Base-by-base conservation (phyloP, 1,140 invertebrate species). In the Diploscapter pachys region DNA sequence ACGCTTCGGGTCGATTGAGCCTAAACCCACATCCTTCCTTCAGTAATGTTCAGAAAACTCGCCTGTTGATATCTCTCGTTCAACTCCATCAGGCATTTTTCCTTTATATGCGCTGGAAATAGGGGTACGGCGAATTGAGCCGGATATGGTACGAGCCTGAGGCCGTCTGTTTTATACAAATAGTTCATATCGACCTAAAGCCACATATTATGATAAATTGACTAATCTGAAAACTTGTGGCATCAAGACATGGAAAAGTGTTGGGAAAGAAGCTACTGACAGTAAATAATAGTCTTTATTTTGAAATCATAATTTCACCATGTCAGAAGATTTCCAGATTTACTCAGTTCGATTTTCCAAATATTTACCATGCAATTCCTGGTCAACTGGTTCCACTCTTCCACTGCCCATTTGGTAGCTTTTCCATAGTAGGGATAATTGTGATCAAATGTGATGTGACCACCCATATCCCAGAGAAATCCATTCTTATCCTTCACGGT, bases 391-490 rank as follows among this genome's bases (percentile, higher is more conserved):
- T 85, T 85, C 83, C 83, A 85, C 49, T 85, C 83, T n/a, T 85
- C 81, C 11, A 85, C 79, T 53, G 83, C 83, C 83, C 80, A 80
- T 70, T 82, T 80, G 63, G 84, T 85, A 8, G 83, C 83, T 57
- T 85, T 85, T 71, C 85, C 83, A 66, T 85, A 85, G 73, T 85
- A 85, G 52, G 83, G 83, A 63, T 78, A 85, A 71, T 85, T 85
- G 61, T 85, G 84, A 67, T 78, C 78, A 73, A 85, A 85, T 48
- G 83, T 85, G 62, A 85, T 86, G 69, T 85, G 84, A 49, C 82
- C 83, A 56, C 82, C 84, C 83, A 85, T 86, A 55, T 85, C 84
- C 84, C 84, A 85, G n/a, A 85, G 77, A 76, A 85, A 85, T 31
- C 84, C 84, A 48, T 83, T 79, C 9, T 83, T 74, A 72, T 85